Evolutionary conservation across 2,797 vertebrate species (phyloP), one percentile per base, ranked within the genome.

Genomic region (Sebastes itinus): DNA sequence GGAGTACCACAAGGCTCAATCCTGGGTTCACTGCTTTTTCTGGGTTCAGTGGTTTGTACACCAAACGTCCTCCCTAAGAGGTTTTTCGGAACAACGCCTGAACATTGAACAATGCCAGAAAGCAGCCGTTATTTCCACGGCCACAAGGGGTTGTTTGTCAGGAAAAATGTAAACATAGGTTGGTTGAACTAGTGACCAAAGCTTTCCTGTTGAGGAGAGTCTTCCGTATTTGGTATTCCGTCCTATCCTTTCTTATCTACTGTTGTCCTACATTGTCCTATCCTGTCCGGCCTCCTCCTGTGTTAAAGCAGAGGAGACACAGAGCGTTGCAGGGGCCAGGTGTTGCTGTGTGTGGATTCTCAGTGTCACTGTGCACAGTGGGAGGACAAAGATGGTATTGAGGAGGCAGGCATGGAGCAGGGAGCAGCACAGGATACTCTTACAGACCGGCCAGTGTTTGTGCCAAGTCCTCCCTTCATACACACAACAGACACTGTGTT

Each of bases 401-500:
- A 96, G 91, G 87, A 91, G 87, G 87, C 87, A 91, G 90, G 90
- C 93, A 92, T 92, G 90, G 89, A 92, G 92, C 90, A 88, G 92
- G 83, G 93, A 95, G 92, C 87, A 92, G 92, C 92, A 93, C 89
- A 94, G 94, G 94, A 95, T 96, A 95, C 93, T 95, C 95, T 96
- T 96, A 96, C 95, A 96, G 93, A 90, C 88, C 70, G 85, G 89
- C 92, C 78, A 87, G 90, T 94, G 92, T 95, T 94, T 93, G 91
- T 95, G 94, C 95, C 95, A 96, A 95, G 91, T 90, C 89, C 86
- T 93, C 89, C 94, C 92, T 91, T 89, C 88, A 87, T 86, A 90
- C 90, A 85, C 89, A 95, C 94, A 96, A 96, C 94, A 95, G 94
- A 94, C 89, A 93, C 96, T 95, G 95, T 96, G 95, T 96, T 95